Evolutionary conservation across 2,797 vertebrate genomes (phyloP).

Genomic region (Hypotaenidia okinawae): DNA sequence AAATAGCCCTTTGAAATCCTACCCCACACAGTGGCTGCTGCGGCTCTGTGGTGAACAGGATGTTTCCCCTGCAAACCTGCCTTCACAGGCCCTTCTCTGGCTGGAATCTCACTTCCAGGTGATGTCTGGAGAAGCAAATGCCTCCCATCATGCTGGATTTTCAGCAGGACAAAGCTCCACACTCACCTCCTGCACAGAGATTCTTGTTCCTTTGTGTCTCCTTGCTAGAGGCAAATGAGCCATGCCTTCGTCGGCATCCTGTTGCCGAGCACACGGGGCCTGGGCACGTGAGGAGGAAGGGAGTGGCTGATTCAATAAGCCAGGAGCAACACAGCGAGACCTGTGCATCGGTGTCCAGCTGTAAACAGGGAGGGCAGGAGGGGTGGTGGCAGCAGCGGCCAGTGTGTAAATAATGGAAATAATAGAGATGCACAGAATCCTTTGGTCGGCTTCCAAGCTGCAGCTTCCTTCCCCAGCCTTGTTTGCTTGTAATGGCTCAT

Average conservation of each 20-base stretch:
- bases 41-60: neutral
- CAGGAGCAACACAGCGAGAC: neutral
- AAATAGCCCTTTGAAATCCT: neutral
- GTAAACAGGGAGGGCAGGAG: neutral
- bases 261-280: accelerated
- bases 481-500: slow-evolving; percentile 68
- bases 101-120: neutral
- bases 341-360: neutral
- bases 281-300: neutral
- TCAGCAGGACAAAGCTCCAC: neutral
- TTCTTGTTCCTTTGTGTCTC: neutral
- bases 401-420: slow-evolving; percentile 46
- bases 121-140: neutral
- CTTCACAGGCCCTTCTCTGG: neutral
- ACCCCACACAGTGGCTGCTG: neutral
- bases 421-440: slow-evolving; percentile 23
- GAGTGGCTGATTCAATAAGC: neutral
- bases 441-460: slow-evolving; percentile 41
- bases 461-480: slow-evolving; percentile 33
- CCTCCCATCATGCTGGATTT: neutral
- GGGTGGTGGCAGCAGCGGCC: neutral
- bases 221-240: neutral
- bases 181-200: neutral
- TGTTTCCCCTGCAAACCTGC: neutral
- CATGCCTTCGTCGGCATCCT: accelerated